Evolutionary conservation across 2,888 invertebrate species (phyloP), one percentile per base, ranked within the genome.

Genomic region (Hyles lineata): DNA sequence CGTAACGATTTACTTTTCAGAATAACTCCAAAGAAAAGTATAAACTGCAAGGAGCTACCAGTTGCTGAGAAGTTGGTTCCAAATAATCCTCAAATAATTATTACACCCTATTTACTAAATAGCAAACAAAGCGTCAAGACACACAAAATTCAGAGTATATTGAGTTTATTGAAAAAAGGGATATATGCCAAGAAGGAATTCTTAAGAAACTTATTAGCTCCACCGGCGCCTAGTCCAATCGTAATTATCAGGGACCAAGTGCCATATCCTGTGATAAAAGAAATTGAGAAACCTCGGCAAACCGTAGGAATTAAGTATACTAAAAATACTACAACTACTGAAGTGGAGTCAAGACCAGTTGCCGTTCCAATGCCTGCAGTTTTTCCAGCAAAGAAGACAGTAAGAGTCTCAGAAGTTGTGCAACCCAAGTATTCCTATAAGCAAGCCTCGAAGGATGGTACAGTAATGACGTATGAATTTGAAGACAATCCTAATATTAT

Each of bases 401-500:
- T 77, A 8, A 29, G 74, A 6, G 72, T 77, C 63, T 70, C 77
- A 23, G 75, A 71, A 73, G 11, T 75, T 0, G 63, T 79, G 25
- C 75, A 81, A 69, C 76, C 76, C 0, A 81, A 74, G 71, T 87
- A 87, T 76, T 85, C 79, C 3, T 86, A 87, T 72, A 79, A 81
- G 73, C 83, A 87, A 77, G 73, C 81, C n/a, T 75, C 78, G 6
- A 73, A 75, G 7, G 80, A 81, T 52, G 81, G 80, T 17, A 80
- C 79, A 25, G 72, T 81, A 25, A 83, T 79, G 70, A 78, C 76
- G 0, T 88, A 80, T 70, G 76, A 79, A n/a, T 78, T 81, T 3
- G 77, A 81, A 58, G 78, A 81, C 52, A 80, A 76, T 25, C 78
- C 77, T 17, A 80, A 83, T 52, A 79, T 83, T 5, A 61, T 80